Base-by-base conservation (phyloP, 1,140 invertebrate genomes). In the Copidosoma floridanum region DNA sequence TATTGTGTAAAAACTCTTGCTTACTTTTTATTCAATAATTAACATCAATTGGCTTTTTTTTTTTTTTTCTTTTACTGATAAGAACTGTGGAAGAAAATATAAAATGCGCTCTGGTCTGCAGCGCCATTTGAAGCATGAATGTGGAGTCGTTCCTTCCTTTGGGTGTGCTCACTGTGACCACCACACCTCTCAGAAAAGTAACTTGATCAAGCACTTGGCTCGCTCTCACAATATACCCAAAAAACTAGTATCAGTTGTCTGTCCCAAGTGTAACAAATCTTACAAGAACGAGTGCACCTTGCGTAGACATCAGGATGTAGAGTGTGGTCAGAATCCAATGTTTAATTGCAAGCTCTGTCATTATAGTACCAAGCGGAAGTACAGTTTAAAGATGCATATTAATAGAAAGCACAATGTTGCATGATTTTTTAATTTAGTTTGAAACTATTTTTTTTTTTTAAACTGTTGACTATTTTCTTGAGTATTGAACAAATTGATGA, bases 81-180 rank as follows among this genome's bases (percentile, higher is more conserved):
- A 67, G n/a, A 68, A 73, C 54, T 82, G 81, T 62, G 69, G 68
- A 12, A 71, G 71, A 52, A 69, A 71, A 8, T 82, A 81, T 63
- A 79, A 78, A 47, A 71, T 77, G 16, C 71, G 69, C 32, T n/a
- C 16, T 5, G 38, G 21, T 10, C 16, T 57, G 35, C 67, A 64
- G 12, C 71, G 72, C 27, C 82, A 83, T 66, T 63, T 79, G 55
- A 76, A 77, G 26, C 82, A 71, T 50, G 81, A 83, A 65, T 82
- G 81, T 65, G 80, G 80, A 35, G 66, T 75, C n/a, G 71, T 73
- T 57, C 76, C 79, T 3, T 69, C 74, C 64, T 81, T 81, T 14
- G 12, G 10, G 7, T 50, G 47, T 12, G 46, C 26, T 10, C 24
- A 50, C 14, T 32, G 47, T n/a, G 27, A 50, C 18, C 32, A 29